phyloP scores from a whole-genome alignment of 2,113 vertebrate species.

The Polyodon spathula region DNA sequence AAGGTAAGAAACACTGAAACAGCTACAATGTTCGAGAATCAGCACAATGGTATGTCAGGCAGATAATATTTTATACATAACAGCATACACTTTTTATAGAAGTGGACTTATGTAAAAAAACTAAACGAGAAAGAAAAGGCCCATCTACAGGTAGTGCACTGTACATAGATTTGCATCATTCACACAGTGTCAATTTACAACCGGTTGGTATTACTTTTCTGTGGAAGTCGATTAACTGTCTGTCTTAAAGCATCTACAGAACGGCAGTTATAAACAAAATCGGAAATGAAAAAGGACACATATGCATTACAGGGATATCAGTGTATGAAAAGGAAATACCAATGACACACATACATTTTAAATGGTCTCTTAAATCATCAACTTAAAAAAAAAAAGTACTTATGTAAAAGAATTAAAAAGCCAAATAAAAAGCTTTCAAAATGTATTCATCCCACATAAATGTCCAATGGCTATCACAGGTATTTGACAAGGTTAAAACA shows the following conservation, averaged over 20 bases:
- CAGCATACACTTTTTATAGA: slow-evolving; percentile 79
- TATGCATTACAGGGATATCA: slow-evolving; percentile 13
- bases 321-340: too few relatives aligned
- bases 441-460: not conserved
- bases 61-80: slow-evolving; percentile 79
- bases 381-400: too few relatives aligned
- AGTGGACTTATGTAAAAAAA: slow-evolving; percentile 40
- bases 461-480: slow-evolving; percentile 4
- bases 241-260: slow-evolving; percentile 47
- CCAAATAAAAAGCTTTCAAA: not conserved
- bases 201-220: slow-evolving; percentile 26
- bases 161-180: slow-evolving; percentile 73
- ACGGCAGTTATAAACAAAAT: slow-evolving; percentile 37
- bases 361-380: too few relatives aligned
- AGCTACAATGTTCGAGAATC: slow-evolving; percentile 77
- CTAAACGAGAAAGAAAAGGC: slow-evolving; percentile 51
- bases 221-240: slow-evolving; percentile 39
- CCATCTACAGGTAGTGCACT: slow-evolving; percentile 79
- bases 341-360: too few relatives aligned
- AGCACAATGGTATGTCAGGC: slow-evolving; percentile 80
- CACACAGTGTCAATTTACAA: slow-evolving; percentile 44
- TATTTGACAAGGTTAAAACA: slow-evolving; percentile 1
- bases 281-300: slow-evolving; percentile 14
- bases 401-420: too few relatives aligned
- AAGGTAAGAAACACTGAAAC: slow-evolving; percentile 77